Percentiles rank a stretch among this genome's conserved stretches.
Evolutionary conservation across 2,113 vertebrate species (phyloP).

Genomic region (Gallinago undulata): DNA sequence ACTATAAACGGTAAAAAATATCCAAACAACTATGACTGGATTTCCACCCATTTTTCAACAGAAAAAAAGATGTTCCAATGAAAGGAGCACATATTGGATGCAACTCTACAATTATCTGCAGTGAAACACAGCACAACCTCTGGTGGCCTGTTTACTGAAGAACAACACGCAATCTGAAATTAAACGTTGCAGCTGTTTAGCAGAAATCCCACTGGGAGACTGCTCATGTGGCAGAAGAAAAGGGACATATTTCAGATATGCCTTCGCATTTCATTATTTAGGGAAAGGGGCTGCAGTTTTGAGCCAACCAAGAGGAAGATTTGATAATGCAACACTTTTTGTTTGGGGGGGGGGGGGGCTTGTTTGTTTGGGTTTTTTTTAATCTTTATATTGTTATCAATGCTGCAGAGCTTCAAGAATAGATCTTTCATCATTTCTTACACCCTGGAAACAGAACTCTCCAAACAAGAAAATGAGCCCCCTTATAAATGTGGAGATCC

Average conservation of each 20-base stretch:
- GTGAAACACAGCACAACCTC: background rate
- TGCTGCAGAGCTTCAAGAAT: background rate
- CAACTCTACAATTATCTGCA: background rate
- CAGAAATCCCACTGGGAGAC: background rate
- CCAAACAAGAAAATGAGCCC: background rate
- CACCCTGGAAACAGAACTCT: background rate
- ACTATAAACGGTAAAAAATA: background rate
- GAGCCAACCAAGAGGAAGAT: background rate
- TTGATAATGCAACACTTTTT: background rate
- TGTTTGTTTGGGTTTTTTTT: background rate
- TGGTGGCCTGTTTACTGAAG: background rate
- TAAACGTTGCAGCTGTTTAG: background rate
- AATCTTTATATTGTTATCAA: too few relatives aligned
- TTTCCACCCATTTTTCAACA: background rate
- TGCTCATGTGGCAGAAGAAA: background rate
- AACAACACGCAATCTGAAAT: background rate
- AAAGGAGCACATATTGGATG: background rate
- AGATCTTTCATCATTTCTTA: background rate
- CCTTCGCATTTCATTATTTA: background rate
- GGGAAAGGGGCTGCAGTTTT: background rate
- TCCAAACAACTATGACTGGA: background rate
- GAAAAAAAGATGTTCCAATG: background rate
- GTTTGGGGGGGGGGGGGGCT: background rate
- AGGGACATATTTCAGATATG: background rate
- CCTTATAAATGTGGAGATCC: background rate